Evolutionary conservation across 2,888 invertebrate genomes (phyloP).

Genomic region (Lasiommata megera): DNA sequence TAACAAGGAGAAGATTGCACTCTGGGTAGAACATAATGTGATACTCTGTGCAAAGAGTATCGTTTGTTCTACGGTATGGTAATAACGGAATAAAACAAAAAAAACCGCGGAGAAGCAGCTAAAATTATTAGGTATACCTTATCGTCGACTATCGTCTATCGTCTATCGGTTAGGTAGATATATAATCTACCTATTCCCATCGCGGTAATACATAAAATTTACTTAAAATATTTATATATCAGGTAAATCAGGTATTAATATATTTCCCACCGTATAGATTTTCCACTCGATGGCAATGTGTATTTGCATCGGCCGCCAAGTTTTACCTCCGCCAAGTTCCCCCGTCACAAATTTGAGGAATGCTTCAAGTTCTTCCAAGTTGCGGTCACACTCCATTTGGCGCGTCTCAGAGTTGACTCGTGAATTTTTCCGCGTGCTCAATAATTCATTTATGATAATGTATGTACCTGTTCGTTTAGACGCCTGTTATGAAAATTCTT

Average conservation of each 20-base stretch:
- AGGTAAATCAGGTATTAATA: not conserved
- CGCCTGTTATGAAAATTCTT: not conserved
- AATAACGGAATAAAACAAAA: too few relatives aligned
- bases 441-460: slow-evolving; percentile 55
- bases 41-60: too few relatives aligned
- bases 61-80: too few relatives aligned
- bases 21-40: too few relatives aligned
- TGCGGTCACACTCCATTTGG: slow-evolving; percentile 26
- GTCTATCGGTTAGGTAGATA: too few relatives aligned
- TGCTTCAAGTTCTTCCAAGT: not conserved
- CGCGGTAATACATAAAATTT: not conserved
- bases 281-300: not conserved
- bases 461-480: slow-evolving; percentile 25
- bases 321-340: not conserved
- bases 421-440: slow-evolving; percentile 42
- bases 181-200: too few relatives aligned
- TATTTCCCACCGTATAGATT: not conserved
- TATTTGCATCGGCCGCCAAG: slow-evolving; percentile 3
- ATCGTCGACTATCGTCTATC: too few relatives aligned
- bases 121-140: too few relatives aligned
- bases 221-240: too few relatives aligned
- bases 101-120: too few relatives aligned
- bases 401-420: slow-evolving; percentile 43
- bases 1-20: too few relatives aligned
- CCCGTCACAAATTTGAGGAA: not conserved